A percentile compares a stretch with the other conserved stretches of the same genome.
These are phyloP conservation scores for Mactra quadrangularis DNA, from an alignment of 1,140 invertebrate species.

Conservation along the genomic window DNA sequence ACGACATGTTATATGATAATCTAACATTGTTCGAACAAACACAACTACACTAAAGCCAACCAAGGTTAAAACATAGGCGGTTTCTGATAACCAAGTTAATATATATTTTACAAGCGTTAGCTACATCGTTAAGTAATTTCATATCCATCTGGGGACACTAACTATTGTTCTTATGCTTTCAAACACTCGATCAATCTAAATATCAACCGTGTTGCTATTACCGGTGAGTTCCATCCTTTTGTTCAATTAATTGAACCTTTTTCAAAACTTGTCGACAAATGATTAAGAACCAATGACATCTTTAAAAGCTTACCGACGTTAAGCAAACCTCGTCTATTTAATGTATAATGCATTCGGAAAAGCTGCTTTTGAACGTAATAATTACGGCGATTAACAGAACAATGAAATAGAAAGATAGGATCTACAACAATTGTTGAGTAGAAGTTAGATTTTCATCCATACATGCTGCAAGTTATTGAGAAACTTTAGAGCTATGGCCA, in stretches of 20 bases:
- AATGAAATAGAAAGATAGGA: slow-evolving; percentile 52
- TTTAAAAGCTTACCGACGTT: slow-evolving; percentile 43
- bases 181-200: slow-evolving; percentile 14
- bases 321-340: slow-evolving; percentile 38
- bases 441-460: slow-evolving; percentile 10
- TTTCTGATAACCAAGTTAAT: no score
- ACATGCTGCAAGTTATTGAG: slow-evolving; percentile 43
- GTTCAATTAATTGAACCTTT: slow-evolving; percentile 51
- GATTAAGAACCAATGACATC: slow-evolving; percentile 38
- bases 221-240: slow-evolving; percentile 44
- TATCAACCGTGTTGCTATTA: slow-evolving; percentile 20
- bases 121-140: background rate
- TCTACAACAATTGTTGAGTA: slow-evolving; percentile 44
- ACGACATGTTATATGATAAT: no score
- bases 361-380: slow-evolving; percentile 44
- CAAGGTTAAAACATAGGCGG: no score
- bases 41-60: background rate
- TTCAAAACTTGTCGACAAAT: slow-evolving; percentile 38
- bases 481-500: slow-evolving; percentile 10
- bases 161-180: slow-evolving; percentile 13
- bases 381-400: slow-evolving; percentile 43
- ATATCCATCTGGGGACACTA: slow-evolving; percentile 10
- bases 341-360: slow-evolving; percentile 39
- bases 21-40: background rate
- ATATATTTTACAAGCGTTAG: no score